Evolutionary conservation across 2,113 vertebrate species (phyloP).

Genomic region (Pithys albifrons): DNA sequence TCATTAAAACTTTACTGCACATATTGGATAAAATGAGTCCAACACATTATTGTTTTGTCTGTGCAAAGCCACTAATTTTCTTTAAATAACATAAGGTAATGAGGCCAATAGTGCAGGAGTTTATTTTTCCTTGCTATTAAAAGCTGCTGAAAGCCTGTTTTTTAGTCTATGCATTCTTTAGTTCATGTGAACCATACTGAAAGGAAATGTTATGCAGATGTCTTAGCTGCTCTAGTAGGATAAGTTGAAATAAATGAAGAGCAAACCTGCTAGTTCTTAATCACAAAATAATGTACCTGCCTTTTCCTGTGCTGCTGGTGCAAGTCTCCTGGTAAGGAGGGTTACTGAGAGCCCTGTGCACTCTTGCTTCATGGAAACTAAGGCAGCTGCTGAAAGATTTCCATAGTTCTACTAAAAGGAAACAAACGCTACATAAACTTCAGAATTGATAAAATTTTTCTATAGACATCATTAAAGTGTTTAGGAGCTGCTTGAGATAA

Average conservation of each 20-base stretch:
- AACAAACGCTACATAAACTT: neutral
- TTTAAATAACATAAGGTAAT: neutral
- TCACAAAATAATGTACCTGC: constrained; percentile 17
- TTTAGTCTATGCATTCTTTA: neutral
- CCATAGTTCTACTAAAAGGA: neutral
- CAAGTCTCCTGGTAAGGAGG: neutral
- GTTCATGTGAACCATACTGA: neutral
- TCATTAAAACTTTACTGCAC: neutral
- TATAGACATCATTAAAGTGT: neutral
- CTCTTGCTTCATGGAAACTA: neutral
- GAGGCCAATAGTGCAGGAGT: neutral
- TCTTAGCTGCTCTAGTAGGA: neutral
- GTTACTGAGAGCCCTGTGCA: neutral
- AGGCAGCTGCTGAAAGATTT: neutral
- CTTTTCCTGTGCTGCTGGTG: neutral
- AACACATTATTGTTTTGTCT: neutral
- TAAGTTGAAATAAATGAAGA: neutral
- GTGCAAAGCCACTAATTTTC: constrained; percentile 1
- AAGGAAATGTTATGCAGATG: constrained; percentile 37
- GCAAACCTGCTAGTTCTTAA: constrained; percentile 6
- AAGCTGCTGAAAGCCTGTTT: neutral
- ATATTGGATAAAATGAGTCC: neutral
- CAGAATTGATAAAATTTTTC: neutral
- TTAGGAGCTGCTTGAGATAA: neutral
- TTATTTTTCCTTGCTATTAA: constrained; percentile 46